Evolutionary conservation across 2,888 invertebrate genomes (phyloP).

Genomic region (Eledona agricola): DNA sequence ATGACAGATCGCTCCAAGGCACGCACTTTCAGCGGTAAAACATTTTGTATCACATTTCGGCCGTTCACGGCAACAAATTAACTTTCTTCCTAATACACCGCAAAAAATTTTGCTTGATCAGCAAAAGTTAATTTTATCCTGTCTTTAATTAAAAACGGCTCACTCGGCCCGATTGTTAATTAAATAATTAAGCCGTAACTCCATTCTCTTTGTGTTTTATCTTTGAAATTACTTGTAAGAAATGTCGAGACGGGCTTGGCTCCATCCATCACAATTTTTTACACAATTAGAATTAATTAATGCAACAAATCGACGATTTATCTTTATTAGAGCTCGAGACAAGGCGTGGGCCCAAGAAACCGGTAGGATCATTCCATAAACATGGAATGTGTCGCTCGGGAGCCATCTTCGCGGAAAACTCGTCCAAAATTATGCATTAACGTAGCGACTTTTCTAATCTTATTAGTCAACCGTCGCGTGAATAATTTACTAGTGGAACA

Average conservation of each 20-base stretch:
- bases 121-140: no score
- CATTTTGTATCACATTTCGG: no score
- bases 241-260: no score
- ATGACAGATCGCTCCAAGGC: conserved; percentile 10
- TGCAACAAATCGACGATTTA: conserved; percentile 16
- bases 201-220: no score
- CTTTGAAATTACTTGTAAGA: no score
- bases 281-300: conserved; percentile 26
- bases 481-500: conserved; percentile 23
- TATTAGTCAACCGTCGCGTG: conserved; percentile 16
- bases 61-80: no score
- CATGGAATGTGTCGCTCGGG: conserved; percentile 24
- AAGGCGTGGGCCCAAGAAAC: conserved; percentile 1
- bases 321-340: conserved; percentile 20
- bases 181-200: no score
- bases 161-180: no score
- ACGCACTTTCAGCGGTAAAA: no score
- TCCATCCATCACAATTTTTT: conserved; percentile 22
- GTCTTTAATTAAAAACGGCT: no score
- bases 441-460: conserved; percentile 20
- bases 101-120: no score
- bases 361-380: conserved; percentile 18
- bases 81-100: no score
- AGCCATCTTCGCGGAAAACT: conserved; percentile 10
- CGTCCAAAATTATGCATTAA: conserved; percentile 31